phyloP scores from a whole-genome alignment of 2,888 invertebrate species.

The Lissocephala sabroskyi region DNA sequence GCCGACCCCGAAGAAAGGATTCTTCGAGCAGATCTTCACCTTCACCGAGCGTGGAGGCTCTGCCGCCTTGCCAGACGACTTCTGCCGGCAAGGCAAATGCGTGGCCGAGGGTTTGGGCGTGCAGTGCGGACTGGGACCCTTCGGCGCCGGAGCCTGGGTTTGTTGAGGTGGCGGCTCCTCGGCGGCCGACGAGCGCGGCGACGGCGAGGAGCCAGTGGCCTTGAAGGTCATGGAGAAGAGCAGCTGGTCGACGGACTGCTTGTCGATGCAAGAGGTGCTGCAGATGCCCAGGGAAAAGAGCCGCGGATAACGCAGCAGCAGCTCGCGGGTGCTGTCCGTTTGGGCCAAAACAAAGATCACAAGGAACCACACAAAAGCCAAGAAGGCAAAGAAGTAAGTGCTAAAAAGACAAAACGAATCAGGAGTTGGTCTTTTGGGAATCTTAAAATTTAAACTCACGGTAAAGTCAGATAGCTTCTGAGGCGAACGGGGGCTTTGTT shows the following conservation, averaged over 20 bases:
- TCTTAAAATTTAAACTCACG: constrained; percentile 2
- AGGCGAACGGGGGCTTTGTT: not conserved
- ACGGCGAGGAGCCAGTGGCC: constrained; percentile 1
- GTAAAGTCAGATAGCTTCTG: constrained; percentile 8
- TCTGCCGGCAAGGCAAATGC: no score
- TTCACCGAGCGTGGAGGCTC: not conserved
- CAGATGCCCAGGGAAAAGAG: constrained; percentile 9
- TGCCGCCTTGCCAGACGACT: not conserved
- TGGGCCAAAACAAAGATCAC: constrained; percentile 6
- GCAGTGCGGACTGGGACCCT: not conserved
- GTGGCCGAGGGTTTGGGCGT: no score
- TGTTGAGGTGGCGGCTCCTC: no score
- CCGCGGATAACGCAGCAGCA: not conserved
- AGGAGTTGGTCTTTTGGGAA: not conserved
- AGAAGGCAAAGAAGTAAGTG: constrained; percentile 2
- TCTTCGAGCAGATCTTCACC: not conserved
- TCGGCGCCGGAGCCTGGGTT: no score
- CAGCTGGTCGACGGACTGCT: constrained; percentile 1
- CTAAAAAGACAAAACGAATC: constrained; percentile 2
- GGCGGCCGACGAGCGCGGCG: not conserved
- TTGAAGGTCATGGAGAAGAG: constrained; percentile 5
- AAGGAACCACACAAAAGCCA: constrained; percentile 5
- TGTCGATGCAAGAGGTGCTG: not conserved
- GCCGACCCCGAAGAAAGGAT: constrained; percentile 10
- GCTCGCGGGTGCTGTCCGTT: not conserved